Base-by-base conservation (phyloP, 2,113 vertebrate genomes). In the Elephantulus edwardii region DNA sequence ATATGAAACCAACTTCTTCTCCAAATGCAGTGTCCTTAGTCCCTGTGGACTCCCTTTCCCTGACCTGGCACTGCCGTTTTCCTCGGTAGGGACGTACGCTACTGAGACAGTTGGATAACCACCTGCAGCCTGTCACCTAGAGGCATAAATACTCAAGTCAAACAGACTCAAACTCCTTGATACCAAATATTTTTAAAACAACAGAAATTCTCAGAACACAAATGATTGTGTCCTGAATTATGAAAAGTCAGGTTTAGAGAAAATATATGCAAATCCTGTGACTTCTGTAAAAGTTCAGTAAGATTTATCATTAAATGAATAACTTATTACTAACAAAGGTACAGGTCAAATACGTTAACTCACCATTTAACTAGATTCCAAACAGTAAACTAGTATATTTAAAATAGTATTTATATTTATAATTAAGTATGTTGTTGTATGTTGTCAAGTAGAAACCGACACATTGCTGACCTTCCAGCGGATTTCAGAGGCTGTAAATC, bases 31-130 rank as follows among this genome's bases (percentile, higher is more conserved):
- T 91, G 84, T 94, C 93, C 82, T 83, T 17, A 85, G 82, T 46
- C 91, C 95, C 94, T 92, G 91, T 95, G 93, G 64, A 52, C 26
- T 83, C 42, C 2, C 91, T 64, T 93, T 52, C 85, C 48, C 66
- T 62, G n/a, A 42, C 46, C 85, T 48, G 84, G 54, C 46, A 84
- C 62, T 68, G 46, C 84, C 93, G 93, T 68, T 93, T 75, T 79
- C 28, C 88, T 89, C 77, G 10, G 64, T 83, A 66, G 88, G 52
- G 71, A 87, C 12, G 19, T 58, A 95, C 95, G 94, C 93, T 91
- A 28, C 19, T 0, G 78, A 79, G 89, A 20, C 92, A 93, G 56
- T 92, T 92, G 91, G 87, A 66, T 94, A 66, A 87, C 90, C 78
- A 92, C 77, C 83, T 62, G 74, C 54, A 48, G 70, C 87, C 80